Evolutionary conservation across 1,140 invertebrate genomes (phyloP).

Genomic region (Ips nitidus): DNA sequence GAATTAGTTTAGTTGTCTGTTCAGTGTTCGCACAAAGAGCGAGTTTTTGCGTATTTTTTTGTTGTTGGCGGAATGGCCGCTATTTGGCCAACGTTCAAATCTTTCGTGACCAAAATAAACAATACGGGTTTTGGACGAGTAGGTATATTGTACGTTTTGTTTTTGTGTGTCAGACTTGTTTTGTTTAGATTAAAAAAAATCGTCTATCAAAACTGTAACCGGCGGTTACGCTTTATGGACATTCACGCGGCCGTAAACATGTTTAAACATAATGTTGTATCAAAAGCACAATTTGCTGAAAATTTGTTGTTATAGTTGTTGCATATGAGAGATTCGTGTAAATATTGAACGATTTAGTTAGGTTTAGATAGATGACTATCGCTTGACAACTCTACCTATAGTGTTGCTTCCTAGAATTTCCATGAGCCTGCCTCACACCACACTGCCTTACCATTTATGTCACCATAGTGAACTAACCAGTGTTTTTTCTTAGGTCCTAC

Average conservation of each 20-base stretch:
- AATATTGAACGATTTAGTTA: conserved; percentile 12
- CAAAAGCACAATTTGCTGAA: conserved; percentile 17
- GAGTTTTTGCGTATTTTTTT: too few relatives aligned
- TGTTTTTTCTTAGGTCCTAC: conserved; percentile 46
- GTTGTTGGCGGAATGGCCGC: conserved; percentile 4
- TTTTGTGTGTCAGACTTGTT: not conserved
- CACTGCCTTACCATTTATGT: not conserved
- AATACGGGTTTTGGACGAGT: conserved; percentile 20
- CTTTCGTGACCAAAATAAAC: conserved; percentile 22
- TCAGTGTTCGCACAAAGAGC: conserved; percentile 20
- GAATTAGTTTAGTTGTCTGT: conserved; percentile 27
- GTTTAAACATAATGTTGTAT: conserved; percentile 13
- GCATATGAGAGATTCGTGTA: conserved; percentile 9
- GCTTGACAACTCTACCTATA: conserved; percentile 15
- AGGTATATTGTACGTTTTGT: conserved; percentile 2
- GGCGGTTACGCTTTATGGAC: conserved; percentile 22
- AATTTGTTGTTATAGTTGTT: conserved; percentile 13
- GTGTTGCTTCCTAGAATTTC: conserved; percentile 18
- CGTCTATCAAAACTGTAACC: conserved; percentile 7
- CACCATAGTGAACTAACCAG: not conserved
- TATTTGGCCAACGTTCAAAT: conserved; percentile 20
- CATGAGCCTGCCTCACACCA: conserved; percentile 1
- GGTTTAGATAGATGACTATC: conserved; percentile 11
- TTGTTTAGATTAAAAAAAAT: not conserved
- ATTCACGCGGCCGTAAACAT: not conserved